A percentile compares a stretch with the other conserved stretches of the same genome.
phyloP scores from a whole-genome alignment of 2,113 vertebrate species.

The Heterocephalus glaber region DNA sequence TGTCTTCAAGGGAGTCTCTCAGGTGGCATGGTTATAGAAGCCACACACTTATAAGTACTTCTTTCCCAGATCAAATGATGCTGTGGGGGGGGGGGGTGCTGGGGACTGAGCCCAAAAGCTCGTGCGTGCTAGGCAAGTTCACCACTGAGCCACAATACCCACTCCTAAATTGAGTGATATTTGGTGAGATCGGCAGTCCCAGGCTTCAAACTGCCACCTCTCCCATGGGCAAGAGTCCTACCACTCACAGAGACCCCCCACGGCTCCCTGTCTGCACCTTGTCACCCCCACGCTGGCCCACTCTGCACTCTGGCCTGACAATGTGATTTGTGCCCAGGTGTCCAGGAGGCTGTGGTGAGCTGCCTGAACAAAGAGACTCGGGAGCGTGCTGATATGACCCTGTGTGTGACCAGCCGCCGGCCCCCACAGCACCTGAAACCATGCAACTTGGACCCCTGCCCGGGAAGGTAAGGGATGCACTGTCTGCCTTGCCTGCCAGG shows the following conservation, averaged over 20 bases:
- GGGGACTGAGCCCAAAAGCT: background rate
- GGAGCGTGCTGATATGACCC: slow-evolving; percentile 87
- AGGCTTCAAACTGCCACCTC: background rate
- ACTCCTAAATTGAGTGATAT: background rate
- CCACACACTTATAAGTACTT: background rate
- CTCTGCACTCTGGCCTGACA: slow-evolving; percentile 71
- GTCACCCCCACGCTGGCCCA: background rate
- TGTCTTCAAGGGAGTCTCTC: background rate
- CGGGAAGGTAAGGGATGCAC: slow-evolving; percentile 89
- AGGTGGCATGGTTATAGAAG: background rate
- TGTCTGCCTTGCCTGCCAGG: background rate
- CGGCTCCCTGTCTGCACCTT: background rate
- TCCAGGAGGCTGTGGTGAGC: slow-evolving; percentile 95
- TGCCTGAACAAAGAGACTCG: slow-evolving; percentile 97
- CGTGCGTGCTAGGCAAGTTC: background rate
- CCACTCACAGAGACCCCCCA: background rate
- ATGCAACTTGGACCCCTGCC: slow-evolving; percentile 93
- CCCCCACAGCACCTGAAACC: slow-evolving; percentile 92
- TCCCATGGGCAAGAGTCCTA: accelerated
- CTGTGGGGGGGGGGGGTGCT: background rate
- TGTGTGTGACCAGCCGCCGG: slow-evolving; percentile 89
- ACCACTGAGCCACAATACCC: background rate
- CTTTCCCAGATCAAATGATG: background rate
- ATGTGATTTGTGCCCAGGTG: slow-evolving; percentile 86
- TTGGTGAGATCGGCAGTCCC: background rate